Evolutionary conservation across 2,113 vertebrate genomes (phyloP).

Genomic region (Anoura caudifer): DNA sequence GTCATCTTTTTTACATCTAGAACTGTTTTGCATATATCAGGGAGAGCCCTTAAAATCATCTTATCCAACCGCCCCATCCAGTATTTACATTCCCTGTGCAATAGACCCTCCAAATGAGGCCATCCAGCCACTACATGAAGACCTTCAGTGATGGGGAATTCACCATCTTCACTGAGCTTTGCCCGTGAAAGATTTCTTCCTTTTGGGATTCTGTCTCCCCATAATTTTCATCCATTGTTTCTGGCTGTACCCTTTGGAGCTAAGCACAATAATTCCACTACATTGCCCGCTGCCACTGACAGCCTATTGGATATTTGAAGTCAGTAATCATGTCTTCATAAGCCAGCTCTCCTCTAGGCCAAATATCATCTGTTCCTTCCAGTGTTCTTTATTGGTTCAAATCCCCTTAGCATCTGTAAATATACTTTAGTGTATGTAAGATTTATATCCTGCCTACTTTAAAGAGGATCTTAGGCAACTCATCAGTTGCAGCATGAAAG

Average conservation of each 20-base stretch:
- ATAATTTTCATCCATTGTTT: constrained; percentile 56
- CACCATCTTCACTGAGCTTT: background rate
- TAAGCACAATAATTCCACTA: constrained; percentile 49
- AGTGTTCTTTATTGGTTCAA: constrained; percentile 59
- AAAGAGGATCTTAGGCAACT: constrained; percentile 61
- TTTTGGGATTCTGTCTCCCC: constrained; percentile 7
- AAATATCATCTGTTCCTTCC: constrained; percentile 61
- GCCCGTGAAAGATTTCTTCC: constrained; percentile 7
- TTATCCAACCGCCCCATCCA: background rate
- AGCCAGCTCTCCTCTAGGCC: constrained; percentile 41
- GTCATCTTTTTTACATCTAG: constrained; percentile 20
- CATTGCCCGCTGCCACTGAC: background rate
- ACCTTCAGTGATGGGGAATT: background rate
- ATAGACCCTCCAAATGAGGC: constrained; percentile 20
- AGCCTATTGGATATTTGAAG: constrained; percentile 49
- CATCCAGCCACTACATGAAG: background rate
- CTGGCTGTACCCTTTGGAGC: constrained; percentile 32
- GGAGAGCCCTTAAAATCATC: constrained; percentile 1
- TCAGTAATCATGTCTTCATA: constrained; percentile 48
- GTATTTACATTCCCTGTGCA: background rate
- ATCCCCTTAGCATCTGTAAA: constrained; percentile 59
- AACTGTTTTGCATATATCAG: constrained; percentile 22
- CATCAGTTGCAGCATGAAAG: constrained; percentile 57
- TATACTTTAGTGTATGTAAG: constrained; percentile 67
- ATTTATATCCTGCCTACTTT: constrained; percentile 51